phyloP scores from a whole-genome alignment of 2,797 vertebrate species.

The Lepidocolaptes lacrymiger region DNA sequence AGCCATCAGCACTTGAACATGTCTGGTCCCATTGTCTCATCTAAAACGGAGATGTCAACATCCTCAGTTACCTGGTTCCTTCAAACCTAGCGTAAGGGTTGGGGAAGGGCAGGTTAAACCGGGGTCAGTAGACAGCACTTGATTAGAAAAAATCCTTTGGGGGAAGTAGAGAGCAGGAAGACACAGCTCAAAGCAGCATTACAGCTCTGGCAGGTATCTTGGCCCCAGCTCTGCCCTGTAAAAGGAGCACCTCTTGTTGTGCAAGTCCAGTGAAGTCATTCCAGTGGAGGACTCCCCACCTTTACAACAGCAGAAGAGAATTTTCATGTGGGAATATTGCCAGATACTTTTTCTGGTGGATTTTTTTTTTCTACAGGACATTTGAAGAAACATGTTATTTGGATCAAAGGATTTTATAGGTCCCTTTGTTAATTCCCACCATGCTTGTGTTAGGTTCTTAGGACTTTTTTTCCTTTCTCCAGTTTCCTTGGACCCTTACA shows the following conservation, averaged over 20 bases:
- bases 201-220: not conserved
- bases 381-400: too few species aligned
- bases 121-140: not conserved
- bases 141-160: not conserved
- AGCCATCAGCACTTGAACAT: not conserved
- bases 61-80: not conserved
- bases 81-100: not conserved
- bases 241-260: not conserved
- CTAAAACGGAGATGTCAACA: not conserved
- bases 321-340: not conserved
- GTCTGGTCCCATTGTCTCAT: not conserved
- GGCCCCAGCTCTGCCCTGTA: not conserved
- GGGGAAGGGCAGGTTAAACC: not conserved
- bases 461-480: not conserved
- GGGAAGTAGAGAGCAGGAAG: not conserved
- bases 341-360: not conserved
- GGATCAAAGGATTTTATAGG: too few species aligned
- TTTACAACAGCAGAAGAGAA: not conserved
- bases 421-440: not conserved
- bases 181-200: not conserved
- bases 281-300: not conserved
- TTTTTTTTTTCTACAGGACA: too few species aligned
- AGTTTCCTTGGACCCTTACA: not conserved
- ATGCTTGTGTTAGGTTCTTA: not conserved
- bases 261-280: not conserved